These are phyloP conservation scores for Drosophila prostipennis DNA, from an alignment of 2,888 invertebrate genomes.

Conservation along the genomic window DNA sequence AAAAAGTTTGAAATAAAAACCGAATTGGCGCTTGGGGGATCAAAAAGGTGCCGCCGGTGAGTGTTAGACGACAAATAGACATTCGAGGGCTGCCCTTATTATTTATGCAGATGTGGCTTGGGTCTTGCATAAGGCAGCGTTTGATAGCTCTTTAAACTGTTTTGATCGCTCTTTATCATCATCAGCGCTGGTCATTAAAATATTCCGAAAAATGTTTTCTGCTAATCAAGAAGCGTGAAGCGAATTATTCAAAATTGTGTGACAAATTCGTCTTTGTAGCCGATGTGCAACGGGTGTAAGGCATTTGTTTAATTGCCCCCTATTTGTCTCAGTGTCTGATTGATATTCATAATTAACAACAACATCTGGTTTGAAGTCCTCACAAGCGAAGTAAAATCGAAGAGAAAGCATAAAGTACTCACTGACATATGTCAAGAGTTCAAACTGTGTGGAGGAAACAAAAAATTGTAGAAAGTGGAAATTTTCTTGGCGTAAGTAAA, in stretches of 20 bases:
- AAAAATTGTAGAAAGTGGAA: neutral
- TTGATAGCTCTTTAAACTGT: conserved; percentile 66
- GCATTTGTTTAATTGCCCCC: conserved; percentile 28
- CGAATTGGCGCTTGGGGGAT: conserved; percentile 68
- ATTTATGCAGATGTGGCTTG: conserved; percentile 68
- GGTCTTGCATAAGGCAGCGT: conserved; percentile 58
- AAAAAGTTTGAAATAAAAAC: conserved; percentile 48
- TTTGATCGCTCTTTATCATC: conserved; percentile 59
- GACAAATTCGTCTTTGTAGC: conserved; percentile 25
- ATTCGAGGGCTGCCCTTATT: conserved; percentile 46
- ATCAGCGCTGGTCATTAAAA: conserved; percentile 11
- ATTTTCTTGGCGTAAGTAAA: neutral
- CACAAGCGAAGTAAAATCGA: conserved; percentile 12
- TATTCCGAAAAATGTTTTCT: conserved; percentile 16
- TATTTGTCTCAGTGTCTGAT: conserved; percentile 35
- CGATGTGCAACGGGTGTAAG: conserved; percentile 40
- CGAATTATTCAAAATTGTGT: conserved; percentile 42
- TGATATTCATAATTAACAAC: conserved; percentile 42
- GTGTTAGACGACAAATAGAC: conserved; percentile 72
- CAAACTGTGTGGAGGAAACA: neutral
- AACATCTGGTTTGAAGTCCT: conserved; percentile 7
- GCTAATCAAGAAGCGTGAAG: conserved; percentile 50
- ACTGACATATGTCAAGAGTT: conserved; percentile 11
- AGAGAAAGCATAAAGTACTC: conserved; percentile 12
- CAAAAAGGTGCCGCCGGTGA: conserved; percentile 68